phyloP scores from a whole-genome alignment of 2,888 invertebrate species.

The Thalpophila matura region DNA sequence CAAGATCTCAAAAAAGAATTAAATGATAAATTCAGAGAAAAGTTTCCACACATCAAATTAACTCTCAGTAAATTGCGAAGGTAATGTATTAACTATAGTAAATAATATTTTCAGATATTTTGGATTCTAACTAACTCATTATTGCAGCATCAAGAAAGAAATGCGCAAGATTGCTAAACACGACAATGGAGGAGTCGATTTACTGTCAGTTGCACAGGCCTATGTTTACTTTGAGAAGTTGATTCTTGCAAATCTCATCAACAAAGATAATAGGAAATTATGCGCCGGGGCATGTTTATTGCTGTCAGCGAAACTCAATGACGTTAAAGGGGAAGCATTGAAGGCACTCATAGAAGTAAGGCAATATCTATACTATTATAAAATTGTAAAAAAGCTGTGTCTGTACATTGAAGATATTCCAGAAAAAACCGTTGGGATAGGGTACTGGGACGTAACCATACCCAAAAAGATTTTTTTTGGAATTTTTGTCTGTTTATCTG shows the following conservation, averaged over 20 bases:
- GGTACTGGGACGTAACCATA: too few species aligned
- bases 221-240: slow-evolving; percentile 99
- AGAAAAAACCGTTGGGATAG: too few species aligned
- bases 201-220: slow-evolving; percentile 98
- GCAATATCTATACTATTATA: too few species aligned
- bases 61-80: slow-evolving; percentile 98
- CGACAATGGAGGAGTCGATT: slow-evolving; percentile 95
- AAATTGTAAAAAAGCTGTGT: too few species aligned
- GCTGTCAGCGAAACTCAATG: slow-evolving; percentile 98
- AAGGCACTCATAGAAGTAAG: slow-evolving; percentile 96
- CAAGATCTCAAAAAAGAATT: slow-evolving; percentile 98
- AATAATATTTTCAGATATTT: background rate
- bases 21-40: slow-evolving; percentile 98
- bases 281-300: slow-evolving; percentile 98
- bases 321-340: slow-evolving; percentile 97
- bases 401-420: too few species aligned
- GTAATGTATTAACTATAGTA: slow-evolving; percentile 83
- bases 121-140: slow-evolving; percentile 1
- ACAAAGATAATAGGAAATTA: slow-evolving; percentile 98
- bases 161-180: slow-evolving; percentile 97
- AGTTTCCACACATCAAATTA: slow-evolving; percentile 98
- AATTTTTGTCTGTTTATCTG: too few species aligned
- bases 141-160: slow-evolving; percentile 97
- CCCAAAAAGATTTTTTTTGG: too few species aligned
- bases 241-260: slow-evolving; percentile 97